Evolutionary conservation across 2,888 invertebrate species (phyloP).

Genomic region (Zootermopsis nevadensis): DNA sequence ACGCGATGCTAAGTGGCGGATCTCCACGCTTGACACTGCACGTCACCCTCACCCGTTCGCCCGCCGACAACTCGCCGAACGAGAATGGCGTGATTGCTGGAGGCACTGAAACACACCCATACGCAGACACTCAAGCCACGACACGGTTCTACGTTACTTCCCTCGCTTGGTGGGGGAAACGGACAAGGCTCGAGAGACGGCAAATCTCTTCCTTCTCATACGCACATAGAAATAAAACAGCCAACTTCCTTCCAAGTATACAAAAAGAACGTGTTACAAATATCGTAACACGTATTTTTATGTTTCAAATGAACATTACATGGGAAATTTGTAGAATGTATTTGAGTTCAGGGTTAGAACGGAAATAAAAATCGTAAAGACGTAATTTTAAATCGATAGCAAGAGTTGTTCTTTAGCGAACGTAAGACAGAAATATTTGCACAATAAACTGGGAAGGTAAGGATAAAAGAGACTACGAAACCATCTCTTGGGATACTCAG

Average conservation of each 20-base stretch:
- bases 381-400: too few species aligned
- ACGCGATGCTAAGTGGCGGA: constrained; percentile 59
- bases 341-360: too few species aligned
- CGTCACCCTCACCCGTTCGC: constrained; percentile 61
- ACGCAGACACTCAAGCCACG: constrained; percentile 49
- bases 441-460: too few species aligned
- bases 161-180: constrained; percentile 22
- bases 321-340: too few species aligned
- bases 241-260: background rate
- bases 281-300: too few species aligned
- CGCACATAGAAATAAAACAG: background rate
- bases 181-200: constrained; percentile 21
- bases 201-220: background rate
- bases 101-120: constrained; percentile 59
- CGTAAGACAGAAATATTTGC: too few species aligned
- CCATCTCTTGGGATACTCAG: too few species aligned
- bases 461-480: too few species aligned
- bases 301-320: too few species aligned
- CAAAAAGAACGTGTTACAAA: background rate
- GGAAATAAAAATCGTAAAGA: too few species aligned
- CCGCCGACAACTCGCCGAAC: constrained; percentile 67
- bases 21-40: constrained; percentile 61
- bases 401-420: too few species aligned
- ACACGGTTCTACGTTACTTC: constrained; percentile 46
- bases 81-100: constrained; percentile 65